Percentiles rank a stretch among this genome's conserved stretches.
Evolutionary conservation across 2,113 vertebrate genomes (phyloP).

Genomic region (Mastomys coucha): DNA sequence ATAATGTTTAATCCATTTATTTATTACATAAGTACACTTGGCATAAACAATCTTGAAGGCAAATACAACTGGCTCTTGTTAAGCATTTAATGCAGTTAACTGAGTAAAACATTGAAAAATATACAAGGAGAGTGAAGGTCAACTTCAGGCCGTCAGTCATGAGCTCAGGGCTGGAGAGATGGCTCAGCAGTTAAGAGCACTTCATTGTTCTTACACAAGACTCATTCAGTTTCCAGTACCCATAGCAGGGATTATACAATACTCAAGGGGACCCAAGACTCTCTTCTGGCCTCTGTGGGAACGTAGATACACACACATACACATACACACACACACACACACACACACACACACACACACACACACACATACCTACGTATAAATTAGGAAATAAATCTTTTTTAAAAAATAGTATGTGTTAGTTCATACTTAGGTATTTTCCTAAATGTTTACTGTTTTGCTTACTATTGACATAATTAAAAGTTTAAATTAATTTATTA

Average conservation of each 20-base stretch:
- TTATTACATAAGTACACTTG: neutral
- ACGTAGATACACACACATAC: neutral
- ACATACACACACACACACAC: neutral
- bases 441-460: neutral
- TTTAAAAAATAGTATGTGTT: neutral
- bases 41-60: neutral
- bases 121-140: neutral
- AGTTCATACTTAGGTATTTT: neutral
- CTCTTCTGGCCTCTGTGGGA: neutral
- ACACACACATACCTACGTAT: neutral
- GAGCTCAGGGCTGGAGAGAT: too few species aligned
- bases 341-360: neutral
- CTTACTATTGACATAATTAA: neutral
- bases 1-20: neutral
- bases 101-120: neutral
- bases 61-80: neutral
- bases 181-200: neutral
- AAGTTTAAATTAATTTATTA: constrained; percentile 42
- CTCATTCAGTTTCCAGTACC: neutral
- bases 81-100: neutral
- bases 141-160: neutral
- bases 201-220: neutral
- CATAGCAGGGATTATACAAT: neutral
- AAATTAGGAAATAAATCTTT: neutral
- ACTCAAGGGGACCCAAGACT: neutral